phyloP scores from a whole-genome alignment of 2,888 invertebrate species.

The Teleiodes luculella region DNA sequence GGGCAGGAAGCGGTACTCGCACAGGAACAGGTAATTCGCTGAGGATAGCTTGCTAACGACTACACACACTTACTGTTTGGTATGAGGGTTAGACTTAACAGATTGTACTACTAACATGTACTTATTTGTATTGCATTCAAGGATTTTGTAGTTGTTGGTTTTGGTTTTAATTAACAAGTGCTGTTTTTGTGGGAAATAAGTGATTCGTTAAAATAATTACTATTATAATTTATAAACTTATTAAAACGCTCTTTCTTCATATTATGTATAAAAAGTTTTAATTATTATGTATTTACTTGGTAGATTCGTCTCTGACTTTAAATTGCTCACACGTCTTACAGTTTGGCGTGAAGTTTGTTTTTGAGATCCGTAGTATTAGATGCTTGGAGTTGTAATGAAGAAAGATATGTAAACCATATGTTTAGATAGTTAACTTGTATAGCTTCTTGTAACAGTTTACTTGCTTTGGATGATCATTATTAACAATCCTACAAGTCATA shows the following conservation, averaged over 20 bases:
- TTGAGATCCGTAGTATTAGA: background rate
- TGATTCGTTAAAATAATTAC: background rate
- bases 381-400: background rate
- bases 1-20: conserved; percentile 79
- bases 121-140: conserved; percentile 45
- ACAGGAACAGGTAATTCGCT: conserved; percentile 74
- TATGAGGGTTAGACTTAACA: conserved; percentile 70
- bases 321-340: conserved; percentile 71
- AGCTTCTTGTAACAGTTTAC: conserved; percentile 7
- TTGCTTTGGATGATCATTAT: conserved; percentile 12
- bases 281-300: too few species aligned
- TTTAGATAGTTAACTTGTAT: background rate
- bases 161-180: conserved; percentile 42
- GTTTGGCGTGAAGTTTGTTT: conserved; percentile 58
- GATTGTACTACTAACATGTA: conserved; percentile 42
- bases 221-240: too few species aligned
- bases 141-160: conserved; percentile 46
- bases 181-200: conserved; percentile 40
- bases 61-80: conserved; percentile 60
- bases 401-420: background rate
- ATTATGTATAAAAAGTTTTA: too few species aligned
- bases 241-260: background rate
- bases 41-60: conserved; percentile 69
- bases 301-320: conserved; percentile 1
- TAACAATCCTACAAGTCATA: conserved; percentile 4